Base-by-base conservation (phyloP, 2,888 invertebrate genomes). In the Callinectes sapidus region DNA sequence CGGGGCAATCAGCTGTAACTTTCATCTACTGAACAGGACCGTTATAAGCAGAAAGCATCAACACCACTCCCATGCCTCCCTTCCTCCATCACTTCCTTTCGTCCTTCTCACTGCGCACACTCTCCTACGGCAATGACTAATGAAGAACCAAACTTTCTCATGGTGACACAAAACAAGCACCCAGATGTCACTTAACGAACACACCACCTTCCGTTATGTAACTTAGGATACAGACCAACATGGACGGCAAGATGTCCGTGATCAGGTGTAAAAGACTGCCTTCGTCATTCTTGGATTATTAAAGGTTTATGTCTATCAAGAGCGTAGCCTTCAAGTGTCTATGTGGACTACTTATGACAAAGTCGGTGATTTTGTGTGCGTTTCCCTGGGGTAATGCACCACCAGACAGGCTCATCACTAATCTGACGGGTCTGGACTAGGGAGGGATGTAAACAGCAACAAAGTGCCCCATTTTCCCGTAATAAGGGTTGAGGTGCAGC, bases 341-440 rank as follows among this genome's bases (percentile, higher is more conserved):
- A 6, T n/a, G n/a, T 71, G n/a, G 66, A 71, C n/a, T 8, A 5
- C n/a, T 5, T 71, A 71, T 23, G 66, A 71, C 66, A n/a, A 71
- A n/a, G 66, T 71, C 66, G 66, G n/a, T 71, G 66, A 71, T 71
- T 71, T 71, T n/a, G 66, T 71, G n/a, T n/a, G 66, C n/a, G 8
- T 23, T 71, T 71, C 66, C 66, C 66, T 8, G n/a, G 23, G 66
- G 66, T 71, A n/a, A 71, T 71, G n/a, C 66, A n/a, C 66, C 66
- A 71, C n/a, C 66, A 71, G 16, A 71, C 23, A 1, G 66, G n/a
- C n/a, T 71, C 71, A 71, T 71, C 71, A n/a, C 71, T n/a, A 71
- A n/a, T 13, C 71, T 28, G 71, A 71, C 71, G 28, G 28, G 10
- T 71, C 71, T 28, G 23, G n/a, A 71, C 71, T 71, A 23, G n/a